phyloP scores from a whole-genome alignment of 2,113 vertebrate genomes.

The Coracopsis vasa region DNA sequence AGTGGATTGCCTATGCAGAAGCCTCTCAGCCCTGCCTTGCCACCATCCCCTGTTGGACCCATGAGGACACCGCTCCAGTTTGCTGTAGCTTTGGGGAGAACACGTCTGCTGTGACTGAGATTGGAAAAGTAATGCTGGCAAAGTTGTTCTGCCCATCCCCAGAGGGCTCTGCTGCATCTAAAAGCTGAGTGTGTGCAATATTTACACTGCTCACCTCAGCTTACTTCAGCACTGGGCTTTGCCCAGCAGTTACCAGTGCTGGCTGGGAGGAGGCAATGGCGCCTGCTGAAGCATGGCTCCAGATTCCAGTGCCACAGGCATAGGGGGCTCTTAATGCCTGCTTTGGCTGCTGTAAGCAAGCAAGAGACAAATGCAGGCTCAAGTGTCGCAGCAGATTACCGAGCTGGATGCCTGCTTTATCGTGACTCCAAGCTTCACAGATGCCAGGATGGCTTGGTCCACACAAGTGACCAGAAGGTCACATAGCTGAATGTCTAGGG shows the following conservation, averaged over 20 bases:
- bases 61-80: fast-evolving
- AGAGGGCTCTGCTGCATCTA: not conserved
- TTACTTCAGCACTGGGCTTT: not conserved
- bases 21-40: not conserved
- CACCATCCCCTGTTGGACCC: not conserved
- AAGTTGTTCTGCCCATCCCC: not conserved
- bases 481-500: conserved; percentile 7
- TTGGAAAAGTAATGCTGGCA: not conserved
- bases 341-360: conserved; percentile 20
- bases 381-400: conserved; percentile 21
- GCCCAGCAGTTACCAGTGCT: not conserved
- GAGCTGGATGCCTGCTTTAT: not conserved
- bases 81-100: not conserved
- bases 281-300: not conserved
- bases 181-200: not conserved
- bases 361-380: conserved; percentile 55
- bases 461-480: conserved; percentile 5
- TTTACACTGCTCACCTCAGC: not conserved
- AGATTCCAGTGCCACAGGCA: not conserved
- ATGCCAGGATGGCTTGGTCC: not conserved
- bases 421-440: not conserved
- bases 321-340: not conserved
- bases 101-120: not conserved
- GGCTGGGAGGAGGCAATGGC: not conserved
- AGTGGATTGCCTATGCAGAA: fast-evolving